Conservation (phyloP, 2,113 vertebrate genomes). For the Callionymus lyra region DNA sequence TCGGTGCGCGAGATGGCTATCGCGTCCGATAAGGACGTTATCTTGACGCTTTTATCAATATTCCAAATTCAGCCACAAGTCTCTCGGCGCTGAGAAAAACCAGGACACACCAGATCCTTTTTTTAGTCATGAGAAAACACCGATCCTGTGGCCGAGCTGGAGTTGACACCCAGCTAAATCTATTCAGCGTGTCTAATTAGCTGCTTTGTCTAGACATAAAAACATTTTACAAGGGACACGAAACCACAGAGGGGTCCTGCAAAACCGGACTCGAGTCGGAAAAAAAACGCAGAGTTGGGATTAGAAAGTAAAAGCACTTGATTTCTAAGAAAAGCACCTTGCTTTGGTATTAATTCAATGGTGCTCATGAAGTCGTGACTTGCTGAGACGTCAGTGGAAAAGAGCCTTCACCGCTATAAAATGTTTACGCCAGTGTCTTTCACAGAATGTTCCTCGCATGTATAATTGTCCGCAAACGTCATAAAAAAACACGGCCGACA, state of each 20-base stretch:
- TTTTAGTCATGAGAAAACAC: constrained; percentile 43
- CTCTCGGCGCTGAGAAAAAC: constrained; percentile 19
- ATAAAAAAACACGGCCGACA: constrained; percentile 55
- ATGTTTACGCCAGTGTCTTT: constrained; percentile 61
- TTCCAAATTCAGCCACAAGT: constrained; percentile 14
- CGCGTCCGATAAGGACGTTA: constrained; percentile 8
- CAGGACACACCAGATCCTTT: constrained; percentile 9
- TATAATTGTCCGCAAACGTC: constrained; percentile 53
- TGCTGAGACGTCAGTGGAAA: constrained; percentile 39
- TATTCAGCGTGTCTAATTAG: constrained; percentile 48
- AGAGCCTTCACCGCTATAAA: constrained; percentile 54
- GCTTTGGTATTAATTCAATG: constrained; percentile 30
- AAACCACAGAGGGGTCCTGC: constrained; percentile 35
- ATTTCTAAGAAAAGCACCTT: constrained; percentile 45
- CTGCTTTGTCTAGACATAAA: constrained; percentile 57
- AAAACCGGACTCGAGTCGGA: constrained; percentile 17
- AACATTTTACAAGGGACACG: constrained; percentile 44
- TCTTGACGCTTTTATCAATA: constrained; percentile 16
- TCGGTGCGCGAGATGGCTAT: too few relatives aligned
- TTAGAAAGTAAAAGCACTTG: constrained; percentile 15
- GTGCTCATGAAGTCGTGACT: constrained; percentile 44
- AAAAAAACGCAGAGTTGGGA: constrained; percentile 6
- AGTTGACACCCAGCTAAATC: constrained; percentile 35
- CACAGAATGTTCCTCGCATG: constrained; percentile 57
- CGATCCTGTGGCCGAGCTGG: constrained; percentile 18